Conservation (phyloP, 2,113 vertebrate species). For the Pithys albifrons region DNA sequence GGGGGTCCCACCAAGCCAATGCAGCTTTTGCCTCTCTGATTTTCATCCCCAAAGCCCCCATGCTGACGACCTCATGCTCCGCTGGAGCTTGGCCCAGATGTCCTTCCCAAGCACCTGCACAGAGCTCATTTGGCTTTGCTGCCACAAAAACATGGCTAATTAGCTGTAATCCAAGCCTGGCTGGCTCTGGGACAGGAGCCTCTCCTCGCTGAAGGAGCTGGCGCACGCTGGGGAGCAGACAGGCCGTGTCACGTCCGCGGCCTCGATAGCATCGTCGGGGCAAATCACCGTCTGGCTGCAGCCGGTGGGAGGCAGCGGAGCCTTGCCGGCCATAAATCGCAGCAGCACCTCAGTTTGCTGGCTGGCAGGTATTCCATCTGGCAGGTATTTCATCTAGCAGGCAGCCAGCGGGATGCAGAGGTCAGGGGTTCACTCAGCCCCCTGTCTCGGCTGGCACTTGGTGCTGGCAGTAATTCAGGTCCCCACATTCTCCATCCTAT, state of each 20-base stretch:
- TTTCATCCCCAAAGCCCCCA: background rate
- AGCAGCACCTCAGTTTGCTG: background rate
- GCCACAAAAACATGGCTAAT: background rate
- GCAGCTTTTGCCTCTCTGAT: background rate
- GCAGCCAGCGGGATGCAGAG: background rate
- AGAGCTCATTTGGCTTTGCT: background rate
- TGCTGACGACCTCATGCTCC: background rate
- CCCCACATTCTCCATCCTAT: background rate
- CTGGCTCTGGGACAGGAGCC: background rate
- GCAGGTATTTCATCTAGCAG: background rate
- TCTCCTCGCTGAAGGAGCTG: background rate
- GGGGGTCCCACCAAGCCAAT: accelerated
- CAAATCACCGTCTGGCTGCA: background rate
- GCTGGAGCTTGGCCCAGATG: background rate
- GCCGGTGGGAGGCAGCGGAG: accelerated
- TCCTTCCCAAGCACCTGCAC: background rate
- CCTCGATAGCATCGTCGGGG: accelerated
- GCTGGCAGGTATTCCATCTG: background rate
- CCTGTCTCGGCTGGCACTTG: background rate
- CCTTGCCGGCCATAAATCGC: background rate
- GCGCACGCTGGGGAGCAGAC: accelerated
- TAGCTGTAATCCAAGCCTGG: background rate
- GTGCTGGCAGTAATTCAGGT: background rate
- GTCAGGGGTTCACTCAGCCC: background rate
- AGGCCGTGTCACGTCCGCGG: accelerated